Base-by-base conservation (phyloP, 2,113 vertebrate species). In the Nasalis larvatus region DNA sequence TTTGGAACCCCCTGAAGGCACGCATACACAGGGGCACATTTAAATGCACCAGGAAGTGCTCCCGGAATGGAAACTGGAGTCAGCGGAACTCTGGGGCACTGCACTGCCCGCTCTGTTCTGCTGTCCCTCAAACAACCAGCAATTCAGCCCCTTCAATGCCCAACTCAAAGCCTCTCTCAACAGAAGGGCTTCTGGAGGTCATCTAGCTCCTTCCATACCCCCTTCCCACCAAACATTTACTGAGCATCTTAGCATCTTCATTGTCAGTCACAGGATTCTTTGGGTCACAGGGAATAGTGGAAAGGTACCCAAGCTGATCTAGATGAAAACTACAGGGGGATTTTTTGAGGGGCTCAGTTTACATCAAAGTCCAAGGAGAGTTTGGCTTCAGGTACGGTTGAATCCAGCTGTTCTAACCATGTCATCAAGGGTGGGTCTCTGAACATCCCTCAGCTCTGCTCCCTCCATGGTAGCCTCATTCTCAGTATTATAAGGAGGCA, bases 41-140 rank as follows among this genome's bases (percentile, higher is more conserved):
- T 97, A 93, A 95, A 95, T 82, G 69, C 40, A 95, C 85, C 91
- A 96, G 98, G 97, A 98, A 97, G 81, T 73, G 96, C 96, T 91
- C 91, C 78, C 0, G 6, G 90, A 66, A 63, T 94, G 97, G 97
- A 98, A 98, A 96, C 86, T 14, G 58, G 92, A 97, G 85, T 78
- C 52, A 0, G 94, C 89, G 93, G 89, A 88, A 96, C 52, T 86
- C 97, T 2, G 66, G 85, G 95, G 83, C 86, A 56, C 87, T n/a
- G 69, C 3, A 0, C 13, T 30, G 95, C 89, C 60, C 0, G 54
- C 69, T 80, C 86, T 81, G 89, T 66, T 87, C 91, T 37, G 32
- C 95, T 89, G 45, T 69, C 63, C 84, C 86, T 76, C 58, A 14
- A 92, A 98, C 98, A 98, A 97, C 91, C 71, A 49, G 27, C 81